phyloP scores from a whole-genome alignment of 2,888 invertebrate genomes.

The Ecliptopera silaceata region DNA sequence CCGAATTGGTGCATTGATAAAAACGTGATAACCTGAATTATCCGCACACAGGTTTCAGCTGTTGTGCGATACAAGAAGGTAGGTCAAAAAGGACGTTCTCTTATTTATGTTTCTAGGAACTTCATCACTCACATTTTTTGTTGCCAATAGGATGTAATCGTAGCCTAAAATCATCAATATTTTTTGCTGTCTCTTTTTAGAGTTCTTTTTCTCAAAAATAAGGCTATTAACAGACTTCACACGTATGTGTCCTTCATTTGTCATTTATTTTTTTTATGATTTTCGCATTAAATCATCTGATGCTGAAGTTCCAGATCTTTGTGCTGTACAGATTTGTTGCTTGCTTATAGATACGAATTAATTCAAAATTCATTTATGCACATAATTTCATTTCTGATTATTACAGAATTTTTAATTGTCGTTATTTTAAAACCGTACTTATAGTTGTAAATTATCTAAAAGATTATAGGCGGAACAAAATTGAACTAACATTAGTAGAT shows the following conservation, averaged over 20 bases:
- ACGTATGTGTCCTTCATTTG: background rate
- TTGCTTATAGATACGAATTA: too few species aligned
- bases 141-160: slow-evolving; percentile 2
- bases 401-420: too few species aligned
- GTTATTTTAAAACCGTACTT: too few species aligned
- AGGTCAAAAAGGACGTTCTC: slow-evolving; percentile 31
- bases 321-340: too few species aligned
- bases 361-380: too few species aligned
- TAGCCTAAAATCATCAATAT: background rate
- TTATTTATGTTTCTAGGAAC: slow-evolving; percentile 11
- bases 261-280: background rate
- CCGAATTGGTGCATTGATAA: slow-evolving; percentile 79
- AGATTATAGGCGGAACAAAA: too few species aligned
- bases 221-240: background rate
- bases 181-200: background rate
- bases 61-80: slow-evolving; percentile 36
- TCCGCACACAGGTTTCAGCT: slow-evolving; percentile 51
- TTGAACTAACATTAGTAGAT: too few species aligned
- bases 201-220: background rate
- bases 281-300: too few species aligned
- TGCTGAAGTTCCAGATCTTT: too few species aligned
- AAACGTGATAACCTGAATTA: slow-evolving; percentile 72
- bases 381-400: too few species aligned
- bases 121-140: slow-evolving; percentile 4
- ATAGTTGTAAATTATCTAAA: too few species aligned